Evolutionary conservation across 2,797 vertebrate species (phyloP), one percentile per base, ranked within the genome.

Genomic region (Crocidura indochinensis): DNA sequence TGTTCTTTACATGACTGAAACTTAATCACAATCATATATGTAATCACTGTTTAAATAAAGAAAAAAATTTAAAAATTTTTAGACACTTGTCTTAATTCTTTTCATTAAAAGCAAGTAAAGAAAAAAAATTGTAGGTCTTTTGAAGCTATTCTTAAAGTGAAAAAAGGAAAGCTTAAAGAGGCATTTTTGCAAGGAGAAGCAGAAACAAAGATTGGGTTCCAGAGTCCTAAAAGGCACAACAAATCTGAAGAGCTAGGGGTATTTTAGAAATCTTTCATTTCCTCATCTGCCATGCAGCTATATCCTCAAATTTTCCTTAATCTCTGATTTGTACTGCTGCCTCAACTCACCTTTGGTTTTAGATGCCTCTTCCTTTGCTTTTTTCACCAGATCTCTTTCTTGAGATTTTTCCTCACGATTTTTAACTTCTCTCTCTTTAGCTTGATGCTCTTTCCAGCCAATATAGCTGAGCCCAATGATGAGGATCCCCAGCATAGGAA

Each of bases 401-500:
- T 1, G 0, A 27, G 2, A 24, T 88, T 75, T 72, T 10, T 62
- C 1, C 11, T 47, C 0, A 7, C 0, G 73, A 80, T 77, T 8
- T 49, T 46, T 1, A 29, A 4, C 4, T 56, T 69, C 75, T 71
- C 10, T 27, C 14, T 17, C 14, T 51, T 84, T 95, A 56, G 20
- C 65, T 56, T 12, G 31, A 1, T 87, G 85, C 60, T 89, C n/a
- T 81, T 27, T 89, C 92, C 92, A 94, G 49, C 77, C 75, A 27
- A 9, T 1, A 8, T 38, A 67, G 74, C 80, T 62, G 49, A 75
- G 38, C 51, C 73, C 88, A 0, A 3, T 0, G 49, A 96, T 46
- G 26, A 94, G 82, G 17, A 94, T 29, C 2, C 8, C 17, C 20
- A 94, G 81, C 11, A 69, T 1, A 8, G 73, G 88, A 31, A 91